Conservation (phyloP, 2,797 vertebrate genomes). For the Schizothorax lantsangensis region DNA sequence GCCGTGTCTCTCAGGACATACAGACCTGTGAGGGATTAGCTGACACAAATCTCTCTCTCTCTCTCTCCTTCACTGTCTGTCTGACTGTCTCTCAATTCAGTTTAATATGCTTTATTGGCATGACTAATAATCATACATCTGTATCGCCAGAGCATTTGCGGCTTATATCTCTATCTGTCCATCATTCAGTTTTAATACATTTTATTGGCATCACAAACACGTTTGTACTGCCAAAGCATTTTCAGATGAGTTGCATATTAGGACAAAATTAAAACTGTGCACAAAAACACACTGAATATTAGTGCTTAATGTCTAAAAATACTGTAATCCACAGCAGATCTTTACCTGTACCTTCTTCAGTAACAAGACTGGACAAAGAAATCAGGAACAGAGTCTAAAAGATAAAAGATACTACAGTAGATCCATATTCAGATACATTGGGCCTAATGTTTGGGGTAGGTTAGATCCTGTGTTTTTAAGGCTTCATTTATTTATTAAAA, state of each 20-base stretch:
- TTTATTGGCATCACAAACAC: conserved; percentile 4
- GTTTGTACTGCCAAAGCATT: conserved; percentile 13
- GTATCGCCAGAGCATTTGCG: conserved; percentile 6
- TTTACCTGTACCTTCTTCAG: not conserved
- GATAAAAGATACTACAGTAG: not conserved
- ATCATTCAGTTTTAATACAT: not conserved
- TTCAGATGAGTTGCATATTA: not conserved
- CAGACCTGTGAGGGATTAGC: conserved; percentile 27
- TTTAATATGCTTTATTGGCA: conserved; percentile 30
- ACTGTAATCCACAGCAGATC: not conserved
- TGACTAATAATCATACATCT: conserved; percentile 21
- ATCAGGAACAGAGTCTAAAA: not conserved
- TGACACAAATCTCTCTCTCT: conserved; percentile 18
- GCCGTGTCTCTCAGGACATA: conserved; percentile 39
- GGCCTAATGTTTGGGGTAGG: not conserved
- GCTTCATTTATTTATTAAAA: not conserved
- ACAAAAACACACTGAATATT: not conserved
- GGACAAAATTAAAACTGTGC: not conserved
- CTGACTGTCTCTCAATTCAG: not conserved
- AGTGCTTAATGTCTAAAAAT: not conserved
- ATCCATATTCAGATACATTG: not conserved
- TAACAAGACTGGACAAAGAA: not conserved
- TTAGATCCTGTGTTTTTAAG: not conserved
- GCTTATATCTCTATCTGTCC: conserved; percentile 22
- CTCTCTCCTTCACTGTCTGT: not conserved